Conservation (phyloP, 1,140 invertebrate genomes). For the Galendromus occidentalis region DNA sequence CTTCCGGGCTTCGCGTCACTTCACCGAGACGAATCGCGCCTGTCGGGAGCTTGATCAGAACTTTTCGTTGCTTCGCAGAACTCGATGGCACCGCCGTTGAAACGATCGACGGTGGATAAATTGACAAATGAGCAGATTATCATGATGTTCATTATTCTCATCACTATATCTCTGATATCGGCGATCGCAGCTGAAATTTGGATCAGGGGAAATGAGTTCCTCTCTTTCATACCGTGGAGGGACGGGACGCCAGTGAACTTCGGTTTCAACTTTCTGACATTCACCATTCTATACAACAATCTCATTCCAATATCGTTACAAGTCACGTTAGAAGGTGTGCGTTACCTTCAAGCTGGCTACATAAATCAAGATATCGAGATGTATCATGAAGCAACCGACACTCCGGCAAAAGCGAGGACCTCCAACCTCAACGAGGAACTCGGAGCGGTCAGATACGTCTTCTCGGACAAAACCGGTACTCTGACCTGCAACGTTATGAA, state of each 20-base stretch:
- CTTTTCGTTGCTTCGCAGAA: conserved; percentile 31
- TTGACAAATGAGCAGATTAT: conserved; percentile 67
- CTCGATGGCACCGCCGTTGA: conserved; percentile 61
- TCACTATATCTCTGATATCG: conserved; percentile 31
- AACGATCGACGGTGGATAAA: conserved; percentile 79
- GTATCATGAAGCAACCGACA: conserved; percentile 80
- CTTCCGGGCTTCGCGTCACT: too few relatives aligned
- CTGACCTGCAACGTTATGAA: conserved; percentile 95
- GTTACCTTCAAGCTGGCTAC: conserved; percentile 81
- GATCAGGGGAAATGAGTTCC: conserved; percentile 25
- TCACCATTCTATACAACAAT: conserved; percentile 99
- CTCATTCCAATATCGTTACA: conserved; percentile 96
- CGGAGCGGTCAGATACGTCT: conserved; percentile 87
- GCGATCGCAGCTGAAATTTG: conserved; percentile 62
- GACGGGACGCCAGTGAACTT: conserved; percentile 44
- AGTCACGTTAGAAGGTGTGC: conserved; percentile 74
- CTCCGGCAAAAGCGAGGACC: conserved; percentile 86
- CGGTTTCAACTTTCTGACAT: conserved; percentile 86
- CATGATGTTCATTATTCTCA: conserved; percentile 30
- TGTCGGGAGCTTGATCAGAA: too few relatives aligned
- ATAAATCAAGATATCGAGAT: conserved; percentile 84
- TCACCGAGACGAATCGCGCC: too few relatives aligned
- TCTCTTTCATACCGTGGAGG: conserved; percentile 36
- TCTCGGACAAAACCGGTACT: conserved; percentile 91
- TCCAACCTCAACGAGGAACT: conserved; percentile 98